Conservation (phyloP, 2,797 vertebrate species). For the Acanthurus tractus region DNA sequence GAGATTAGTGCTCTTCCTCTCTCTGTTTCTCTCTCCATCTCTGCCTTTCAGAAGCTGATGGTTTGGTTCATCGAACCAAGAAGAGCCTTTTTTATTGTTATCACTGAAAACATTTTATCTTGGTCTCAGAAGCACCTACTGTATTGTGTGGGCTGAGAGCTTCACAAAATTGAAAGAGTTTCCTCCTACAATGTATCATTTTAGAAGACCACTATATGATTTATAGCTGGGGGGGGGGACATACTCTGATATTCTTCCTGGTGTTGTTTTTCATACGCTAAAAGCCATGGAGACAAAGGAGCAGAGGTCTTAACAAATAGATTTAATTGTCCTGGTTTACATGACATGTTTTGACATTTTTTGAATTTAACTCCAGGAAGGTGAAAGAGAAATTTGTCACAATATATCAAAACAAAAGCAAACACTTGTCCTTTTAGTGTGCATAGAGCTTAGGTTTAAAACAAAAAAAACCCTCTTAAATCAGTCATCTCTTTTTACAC, state of each 20-base stretch:
- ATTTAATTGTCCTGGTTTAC: slow-evolving; percentile 49
- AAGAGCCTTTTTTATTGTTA: slow-evolving; percentile 70
- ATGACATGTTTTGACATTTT: slow-evolving; percentile 37
- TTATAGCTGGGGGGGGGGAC: slow-evolving; percentile 35
- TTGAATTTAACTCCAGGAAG: slow-evolving; percentile 31
- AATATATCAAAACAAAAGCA: slow-evolving; percentile 18
- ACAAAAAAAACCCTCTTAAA: slow-evolving; percentile 9
- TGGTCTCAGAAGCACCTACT: slow-evolving; percentile 67
- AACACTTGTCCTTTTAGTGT: background rate
- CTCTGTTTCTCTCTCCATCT: slow-evolving; percentile 64
- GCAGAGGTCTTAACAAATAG: slow-evolving; percentile 44
- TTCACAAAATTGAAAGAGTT: slow-evolving; percentile 67
- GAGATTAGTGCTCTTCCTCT: slow-evolving; percentile 75
- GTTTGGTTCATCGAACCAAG: slow-evolving; percentile 74
- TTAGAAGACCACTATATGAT: slow-evolving; percentile 57
- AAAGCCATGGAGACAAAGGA: slow-evolving; percentile 11
- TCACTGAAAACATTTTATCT: slow-evolving; percentile 74
- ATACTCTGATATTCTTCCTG: slow-evolving; percentile 29
- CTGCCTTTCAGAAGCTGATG: slow-evolving; percentile 67
- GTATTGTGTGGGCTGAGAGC: slow-evolving; percentile 65
- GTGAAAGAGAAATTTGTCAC: slow-evolving; percentile 22
- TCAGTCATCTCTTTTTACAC: slow-evolving; percentile 6
- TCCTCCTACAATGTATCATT: slow-evolving; percentile 67
- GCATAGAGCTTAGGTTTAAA: background rate
- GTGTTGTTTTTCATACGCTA: slow-evolving; percentile 42